Percentiles rank a stretch among this genome's conserved stretches.
These are phyloP conservation scores for Tetrao urogallus DNA, from an alignment of 2,113 vertebrate genomes.

Conservation along the genomic window DNA sequence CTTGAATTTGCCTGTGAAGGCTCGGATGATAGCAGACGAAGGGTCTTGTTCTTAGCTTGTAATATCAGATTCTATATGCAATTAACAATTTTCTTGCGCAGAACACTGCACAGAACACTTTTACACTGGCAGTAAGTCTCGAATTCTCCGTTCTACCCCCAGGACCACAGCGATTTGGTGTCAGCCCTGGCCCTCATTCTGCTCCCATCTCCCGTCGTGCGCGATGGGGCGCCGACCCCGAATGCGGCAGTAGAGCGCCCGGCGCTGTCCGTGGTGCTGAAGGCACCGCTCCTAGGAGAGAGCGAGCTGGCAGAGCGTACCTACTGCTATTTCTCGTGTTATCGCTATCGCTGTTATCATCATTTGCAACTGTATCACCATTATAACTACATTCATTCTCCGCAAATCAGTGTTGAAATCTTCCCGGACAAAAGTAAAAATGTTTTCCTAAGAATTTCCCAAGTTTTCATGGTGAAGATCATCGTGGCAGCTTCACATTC, in stretches of 20 bases:
- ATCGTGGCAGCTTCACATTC: accelerated
- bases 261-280: conserved; percentile 64
- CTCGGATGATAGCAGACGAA: neutral
- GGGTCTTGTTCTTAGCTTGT: neutral
- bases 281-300: neutral
- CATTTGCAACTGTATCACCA: too few species aligned
- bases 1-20: neutral
- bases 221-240: neutral
- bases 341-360: accelerated
- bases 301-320: neutral
- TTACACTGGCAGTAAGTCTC: neutral
- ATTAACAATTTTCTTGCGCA: neutral
- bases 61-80: neutral
- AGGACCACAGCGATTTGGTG: accelerated
- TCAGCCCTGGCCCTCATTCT: neutral
- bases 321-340: neutral
- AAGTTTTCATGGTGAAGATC: neutral
- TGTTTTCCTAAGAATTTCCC: accelerated
- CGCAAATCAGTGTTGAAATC: accelerated
- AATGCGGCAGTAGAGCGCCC: too few species aligned
- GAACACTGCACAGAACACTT: neutral
- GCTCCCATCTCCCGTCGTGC: accelerated
- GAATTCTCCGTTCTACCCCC: neutral
- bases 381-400: accelerated
- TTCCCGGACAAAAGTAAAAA: neutral